These are phyloP conservation scores for Horisme vitalbata DNA, from an alignment of 2,888 invertebrate genomes.

Conservation along the genomic window DNA sequence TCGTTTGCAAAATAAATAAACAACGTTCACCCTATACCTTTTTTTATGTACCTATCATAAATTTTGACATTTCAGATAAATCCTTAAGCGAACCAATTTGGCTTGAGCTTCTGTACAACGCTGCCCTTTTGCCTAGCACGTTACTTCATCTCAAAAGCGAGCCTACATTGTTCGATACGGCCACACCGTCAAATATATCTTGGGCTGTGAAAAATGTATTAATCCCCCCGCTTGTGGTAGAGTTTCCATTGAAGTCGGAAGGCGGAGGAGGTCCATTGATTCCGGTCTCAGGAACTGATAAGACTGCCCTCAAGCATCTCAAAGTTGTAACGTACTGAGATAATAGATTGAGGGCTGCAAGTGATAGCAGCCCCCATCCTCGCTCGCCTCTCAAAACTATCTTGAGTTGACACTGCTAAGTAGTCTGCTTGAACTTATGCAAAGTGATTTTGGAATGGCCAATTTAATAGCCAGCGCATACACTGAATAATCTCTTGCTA, in stretches of 20 bases:
- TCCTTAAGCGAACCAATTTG: constrained; percentile 23
- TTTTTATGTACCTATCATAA: no score
- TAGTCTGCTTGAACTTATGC: constrained; percentile 33
- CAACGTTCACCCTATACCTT: no score
- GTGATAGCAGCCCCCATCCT: constrained; percentile 41
- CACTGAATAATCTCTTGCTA: constrained; percentile 6
- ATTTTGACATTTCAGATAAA: constrained; percentile 10
- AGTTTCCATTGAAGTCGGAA: constrained; percentile 21
- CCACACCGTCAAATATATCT: constrained; percentile 34
- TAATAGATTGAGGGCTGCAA: constrained; percentile 51
- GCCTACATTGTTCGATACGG: constrained; percentile 36
- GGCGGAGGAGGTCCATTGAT: constrained; percentile 38
- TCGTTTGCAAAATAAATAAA: no score
- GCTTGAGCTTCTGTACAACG: constrained; percentile 23
- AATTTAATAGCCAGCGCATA: constrained; percentile 20
- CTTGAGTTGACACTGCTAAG: constrained; percentile 37
- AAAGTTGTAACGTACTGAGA: constrained; percentile 48
- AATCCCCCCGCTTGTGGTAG: constrained; percentile 11
- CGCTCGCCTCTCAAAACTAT: constrained; percentile 32
- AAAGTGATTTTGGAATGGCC: constrained; percentile 28
- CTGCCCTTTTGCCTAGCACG: constrained; percentile 40
- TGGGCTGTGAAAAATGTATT: constrained; percentile 34
- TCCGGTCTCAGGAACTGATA: constrained; percentile 46
- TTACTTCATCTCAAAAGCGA: constrained; percentile 35
- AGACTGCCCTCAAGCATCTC: constrained; percentile 45